Conservation (phyloP, 2,888 invertebrate species). For the Pomacea canaliculata region DNA sequence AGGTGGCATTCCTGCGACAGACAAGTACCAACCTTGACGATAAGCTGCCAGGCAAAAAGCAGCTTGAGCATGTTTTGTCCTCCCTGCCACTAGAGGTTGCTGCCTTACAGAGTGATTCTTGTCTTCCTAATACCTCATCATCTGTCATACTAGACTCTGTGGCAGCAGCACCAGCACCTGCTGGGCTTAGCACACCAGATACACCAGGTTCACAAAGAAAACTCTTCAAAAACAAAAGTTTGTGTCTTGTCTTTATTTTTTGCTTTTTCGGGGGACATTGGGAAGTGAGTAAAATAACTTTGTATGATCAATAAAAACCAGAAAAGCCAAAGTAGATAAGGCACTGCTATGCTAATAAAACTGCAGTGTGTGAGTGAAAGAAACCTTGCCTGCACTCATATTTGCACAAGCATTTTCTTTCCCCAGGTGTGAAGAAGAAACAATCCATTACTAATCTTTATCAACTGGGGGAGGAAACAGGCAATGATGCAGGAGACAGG, state of each 20-base stretch:
- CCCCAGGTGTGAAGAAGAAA: constrained; percentile 32
- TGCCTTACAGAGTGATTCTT: constrained; percentile 13
- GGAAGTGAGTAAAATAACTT: too few species aligned
- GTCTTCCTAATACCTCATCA: constrained; percentile 23
- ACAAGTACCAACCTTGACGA: constrained; percentile 56
- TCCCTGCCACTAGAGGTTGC: constrained; percentile 61
- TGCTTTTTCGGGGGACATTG: too few species aligned
- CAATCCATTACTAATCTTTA: constrained; percentile 26
- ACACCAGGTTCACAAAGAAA: constrained; percentile 57
- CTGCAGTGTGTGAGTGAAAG: not conserved
- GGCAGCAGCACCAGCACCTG: constrained; percentile 41
- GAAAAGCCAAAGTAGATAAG: too few species aligned
- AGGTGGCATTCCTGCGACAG: constrained; percentile 69
- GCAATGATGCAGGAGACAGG: constrained; percentile 18
- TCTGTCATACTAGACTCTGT: constrained; percentile 25
- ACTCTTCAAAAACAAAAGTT: constrained; percentile 39
- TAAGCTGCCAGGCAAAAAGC: constrained; percentile 64
- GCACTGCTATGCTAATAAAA: too few species aligned
- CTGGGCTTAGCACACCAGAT: constrained; percentile 59
- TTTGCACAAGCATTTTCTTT: too few species aligned
- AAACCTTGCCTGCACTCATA: not conserved
- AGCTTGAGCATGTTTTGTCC: constrained; percentile 67
- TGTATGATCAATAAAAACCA: too few species aligned
- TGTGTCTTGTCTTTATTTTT: not conserved
- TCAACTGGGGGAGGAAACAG: constrained; percentile 11